A percentile compares a stretch with the other conserved stretches of the same genome.
Conservation (phyloP, 92 coral and sea anemone species). For the Porites evermanni region DNA sequence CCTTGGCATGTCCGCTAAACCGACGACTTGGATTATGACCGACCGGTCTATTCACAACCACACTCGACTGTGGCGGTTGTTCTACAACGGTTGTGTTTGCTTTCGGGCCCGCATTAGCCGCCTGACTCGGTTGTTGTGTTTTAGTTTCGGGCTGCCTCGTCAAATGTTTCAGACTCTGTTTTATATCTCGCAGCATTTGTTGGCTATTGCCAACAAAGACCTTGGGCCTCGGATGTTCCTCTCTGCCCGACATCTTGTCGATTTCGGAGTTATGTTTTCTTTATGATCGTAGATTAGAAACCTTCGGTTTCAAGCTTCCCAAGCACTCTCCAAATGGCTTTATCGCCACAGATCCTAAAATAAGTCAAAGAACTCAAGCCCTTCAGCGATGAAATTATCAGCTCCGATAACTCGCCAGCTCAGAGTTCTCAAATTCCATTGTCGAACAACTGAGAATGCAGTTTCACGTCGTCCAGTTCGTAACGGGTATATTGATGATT, state of each 20-base stretch:
- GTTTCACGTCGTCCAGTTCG: slow-evolving; percentile 34
- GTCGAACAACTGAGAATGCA: slow-evolving; percentile 48
- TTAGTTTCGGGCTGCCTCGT: slow-evolving; percentile 70
- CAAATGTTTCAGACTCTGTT: slow-evolving; percentile 88
- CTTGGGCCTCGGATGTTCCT: slow-evolving; percentile 49
- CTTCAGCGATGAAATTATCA: slow-evolving; percentile 50
- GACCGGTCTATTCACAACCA: slow-evolving; percentile 17
- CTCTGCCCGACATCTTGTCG: slow-evolving; percentile 28
- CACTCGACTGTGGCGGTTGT: slow-evolving; percentile 41
- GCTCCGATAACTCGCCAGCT: slow-evolving; percentile 36
- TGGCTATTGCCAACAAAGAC: slow-evolving; percentile 86
- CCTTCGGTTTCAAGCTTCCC: slow-evolving; percentile 16
- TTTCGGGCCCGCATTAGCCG: slow-evolving; percentile 3
- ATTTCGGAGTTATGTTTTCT: slow-evolving; percentile 36
- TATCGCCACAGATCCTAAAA: slow-evolving; percentile 46
- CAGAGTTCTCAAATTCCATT: slow-evolving; percentile 54
- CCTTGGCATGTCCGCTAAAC: slow-evolving; percentile 74
- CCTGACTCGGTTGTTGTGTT: slow-evolving; percentile 29
- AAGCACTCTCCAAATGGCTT: slow-evolving; percentile 29
- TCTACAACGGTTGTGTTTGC: slow-evolving; percentile 39
- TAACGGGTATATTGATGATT: slow-evolving; percentile 28
- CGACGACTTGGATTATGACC: slow-evolving; percentile 57
- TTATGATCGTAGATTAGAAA: slow-evolving; percentile 34
- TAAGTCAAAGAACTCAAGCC: slow-evolving; percentile 45
- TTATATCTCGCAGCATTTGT: slow-evolving; percentile 89